Evolutionary conservation across 2,797 vertebrate genomes (phyloP), one percentile per base, ranked within the genome.

Genomic region (Melopsittacus undulatus): DNA sequence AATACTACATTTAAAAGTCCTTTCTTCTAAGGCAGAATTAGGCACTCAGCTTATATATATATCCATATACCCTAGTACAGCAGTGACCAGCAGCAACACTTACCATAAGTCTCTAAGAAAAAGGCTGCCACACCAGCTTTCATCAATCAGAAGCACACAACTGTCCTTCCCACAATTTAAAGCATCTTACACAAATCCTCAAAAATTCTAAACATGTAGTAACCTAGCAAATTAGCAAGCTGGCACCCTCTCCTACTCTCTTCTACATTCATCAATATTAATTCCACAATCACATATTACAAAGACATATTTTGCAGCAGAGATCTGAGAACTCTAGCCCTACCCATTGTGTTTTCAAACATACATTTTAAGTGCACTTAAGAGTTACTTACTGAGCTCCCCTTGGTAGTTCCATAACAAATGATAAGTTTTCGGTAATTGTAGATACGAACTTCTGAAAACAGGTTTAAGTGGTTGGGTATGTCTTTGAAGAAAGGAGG

Each of bases 351-450:
- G 36, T 56, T 95, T 81, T 76, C 36, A 81, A 51, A 94, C 38
- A 90, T 11, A 49, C 21, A 66, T 79, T 78, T 88, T 2, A 83
- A 82, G n/a, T 14, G 26, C 20, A 45, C 22, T 92, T 32, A 86
- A 59, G 51, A 93, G 56, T 85, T 93, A 97, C 98, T 97, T 97
- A 99, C 99, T 54, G 99, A 99, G 97, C 99, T 99, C 92, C 99
- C 99, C 96, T 99, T 99, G 87, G 99, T 99, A 96, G 97, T 98
- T 96, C 99, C 99, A 0, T 99, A 99, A 96, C 99, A 99, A 94
- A 99, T 98, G 94, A 99, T 99, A 96, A 99, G 98, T 94, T 99
- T 99, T 72, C 99, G 98, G 94, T 99, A 99, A 97, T 99, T 99
- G 97, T 99, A 99, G 85, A 99, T 97, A 82, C 99, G 98, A 95